Evolutionary conservation across 2,113 vertebrate genomes (phyloP).

Genomic region (Azemiops feae): DNA sequence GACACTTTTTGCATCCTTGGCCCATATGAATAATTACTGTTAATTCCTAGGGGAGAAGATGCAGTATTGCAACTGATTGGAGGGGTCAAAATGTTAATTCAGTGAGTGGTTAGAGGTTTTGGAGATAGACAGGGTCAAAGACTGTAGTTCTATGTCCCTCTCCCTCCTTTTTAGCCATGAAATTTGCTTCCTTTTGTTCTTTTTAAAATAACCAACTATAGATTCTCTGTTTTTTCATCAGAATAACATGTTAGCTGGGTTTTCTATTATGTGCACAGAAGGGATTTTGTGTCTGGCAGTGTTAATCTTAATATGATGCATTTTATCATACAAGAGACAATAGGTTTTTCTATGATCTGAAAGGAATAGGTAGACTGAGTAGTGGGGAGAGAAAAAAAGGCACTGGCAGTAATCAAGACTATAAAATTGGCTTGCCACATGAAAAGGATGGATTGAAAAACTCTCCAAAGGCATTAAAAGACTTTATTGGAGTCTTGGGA

Average conservation of each 20-base stretch:
- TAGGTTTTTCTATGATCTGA: background rate
- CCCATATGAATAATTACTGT: background rate
- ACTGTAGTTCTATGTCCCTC: background rate
- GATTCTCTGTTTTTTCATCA: background rate
- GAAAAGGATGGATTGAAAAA: background rate
- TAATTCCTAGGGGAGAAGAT: background rate
- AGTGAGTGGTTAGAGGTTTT: background rate
- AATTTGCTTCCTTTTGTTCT: background rate
- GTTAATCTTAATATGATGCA: background rate
- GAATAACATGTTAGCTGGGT: background rate
- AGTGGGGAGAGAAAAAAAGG: background rate
- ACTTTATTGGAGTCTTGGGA: background rate
- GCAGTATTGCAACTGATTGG: background rate
- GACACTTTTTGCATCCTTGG: background rate
- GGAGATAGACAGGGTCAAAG: background rate
- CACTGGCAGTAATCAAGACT: background rate
- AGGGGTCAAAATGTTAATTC: background rate
- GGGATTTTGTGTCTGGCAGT: background rate
- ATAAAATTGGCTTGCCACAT: background rate
- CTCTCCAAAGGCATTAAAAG: background rate
- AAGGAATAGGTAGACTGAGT: background rate
- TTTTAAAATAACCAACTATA: background rate
- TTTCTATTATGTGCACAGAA: background rate
- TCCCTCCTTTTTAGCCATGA: background rate
- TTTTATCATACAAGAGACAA: background rate